phyloP scores from a whole-genome alignment of 2,797 vertebrate species.

The Notolabrus celidotus region DNA sequence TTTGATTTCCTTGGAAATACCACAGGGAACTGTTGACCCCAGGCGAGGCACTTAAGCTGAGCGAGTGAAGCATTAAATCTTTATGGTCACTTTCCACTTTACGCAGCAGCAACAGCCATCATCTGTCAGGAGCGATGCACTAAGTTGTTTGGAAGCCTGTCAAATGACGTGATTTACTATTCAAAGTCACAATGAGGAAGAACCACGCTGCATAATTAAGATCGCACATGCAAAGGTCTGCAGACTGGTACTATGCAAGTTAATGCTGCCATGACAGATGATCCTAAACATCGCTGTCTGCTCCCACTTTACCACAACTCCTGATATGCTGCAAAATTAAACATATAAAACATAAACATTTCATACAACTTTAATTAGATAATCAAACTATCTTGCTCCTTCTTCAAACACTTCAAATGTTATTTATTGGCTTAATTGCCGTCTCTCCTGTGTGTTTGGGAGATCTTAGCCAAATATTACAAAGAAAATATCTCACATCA shows the following conservation, averaged over 20 bases:
- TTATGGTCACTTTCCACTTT: conserved; percentile 76
- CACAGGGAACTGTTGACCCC: conserved; percentile 74
- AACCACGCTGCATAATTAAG: conserved; percentile 36
- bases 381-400: not conserved
- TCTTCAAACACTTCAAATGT: conserved; percentile 4
- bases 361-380: not conserved
- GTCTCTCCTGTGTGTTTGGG: conserved; percentile 15
- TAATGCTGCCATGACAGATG: not conserved
- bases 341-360: not conserved
- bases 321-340: conserved; percentile 4
- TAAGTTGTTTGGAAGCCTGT: conserved; percentile 66
- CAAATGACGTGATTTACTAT: conserved; percentile 52
- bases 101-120: conserved; percentile 62
- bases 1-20: conserved; percentile 65
- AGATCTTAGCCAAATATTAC: conserved; percentile 27
- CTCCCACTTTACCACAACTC: not conserved
- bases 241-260: conserved; percentile 11
- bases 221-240: conserved; percentile 1
- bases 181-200: conserved; percentile 48
- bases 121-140: conserved; percentile 65
- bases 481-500: conserved; percentile 30
- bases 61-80: conserved; percentile 75
- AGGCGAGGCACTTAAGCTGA: conserved; percentile 70
- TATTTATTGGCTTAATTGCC: conserved; percentile 38
- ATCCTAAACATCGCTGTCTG: not conserved